phyloP scores from a whole-genome alignment of 2,888 invertebrate species.

The Exephanes ischioxanthus region DNA sequence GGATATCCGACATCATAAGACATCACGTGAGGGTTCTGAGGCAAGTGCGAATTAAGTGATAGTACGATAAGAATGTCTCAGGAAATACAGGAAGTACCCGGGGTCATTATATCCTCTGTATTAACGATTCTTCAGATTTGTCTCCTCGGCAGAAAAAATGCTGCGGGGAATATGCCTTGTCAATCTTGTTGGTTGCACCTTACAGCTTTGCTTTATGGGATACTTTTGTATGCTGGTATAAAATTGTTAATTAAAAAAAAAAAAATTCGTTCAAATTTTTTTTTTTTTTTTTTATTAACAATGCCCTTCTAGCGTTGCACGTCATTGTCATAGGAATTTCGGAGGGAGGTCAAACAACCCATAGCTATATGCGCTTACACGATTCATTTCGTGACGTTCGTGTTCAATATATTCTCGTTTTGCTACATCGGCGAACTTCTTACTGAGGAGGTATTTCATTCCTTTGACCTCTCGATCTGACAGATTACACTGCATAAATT shows the following conservation, averaged over 20 bases:
- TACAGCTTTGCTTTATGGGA: slow-evolving; percentile 78
- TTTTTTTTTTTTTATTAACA: not conserved
- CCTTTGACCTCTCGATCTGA: not conserved
- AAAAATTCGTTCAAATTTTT: not conserved
- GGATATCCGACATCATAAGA: slow-evolving; percentile 71
- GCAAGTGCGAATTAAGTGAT: slow-evolving; percentile 63
- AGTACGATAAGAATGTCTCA: not conserved
- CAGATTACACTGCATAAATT: too few species aligned
- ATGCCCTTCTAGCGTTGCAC: not conserved
- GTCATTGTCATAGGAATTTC: slow-evolving; percentile 75
- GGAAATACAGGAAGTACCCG: not conserved
- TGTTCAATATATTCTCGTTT: slow-evolving; percentile 78
- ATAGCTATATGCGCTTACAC: slow-evolving; percentile 72
- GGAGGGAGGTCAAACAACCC: slow-evolving; percentile 64
- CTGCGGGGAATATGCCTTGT: slow-evolving; percentile 76
- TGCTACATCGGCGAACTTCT: slow-evolving; percentile 79
- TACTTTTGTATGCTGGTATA: slow-evolving; percentile 77
- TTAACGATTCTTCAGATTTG: slow-evolving; percentile 18
- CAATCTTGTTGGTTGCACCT: slow-evolving; percentile 77
- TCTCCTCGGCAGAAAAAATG: slow-evolving; percentile 71
- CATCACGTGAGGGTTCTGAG: slow-evolving; percentile 73
- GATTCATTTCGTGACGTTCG: slow-evolving; percentile 73
- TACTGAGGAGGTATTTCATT: slow-evolving; percentile 72
- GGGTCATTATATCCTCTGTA: not conserved
- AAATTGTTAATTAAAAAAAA: not conserved